phyloP scores from a whole-genome alignment of 2,888 invertebrate species.

The Endotricha flammealis region DNA sequence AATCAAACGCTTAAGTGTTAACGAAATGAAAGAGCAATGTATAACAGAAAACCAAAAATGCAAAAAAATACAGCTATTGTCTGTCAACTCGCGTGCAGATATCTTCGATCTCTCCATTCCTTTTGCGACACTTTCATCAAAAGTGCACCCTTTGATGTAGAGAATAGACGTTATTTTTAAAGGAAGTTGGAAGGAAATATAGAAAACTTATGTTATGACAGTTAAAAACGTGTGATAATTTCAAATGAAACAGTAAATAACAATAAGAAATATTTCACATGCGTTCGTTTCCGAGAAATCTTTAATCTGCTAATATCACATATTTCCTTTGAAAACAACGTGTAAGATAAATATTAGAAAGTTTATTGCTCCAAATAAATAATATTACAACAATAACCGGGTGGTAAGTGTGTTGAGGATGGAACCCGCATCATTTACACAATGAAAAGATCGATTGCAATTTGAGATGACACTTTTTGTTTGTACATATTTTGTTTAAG shows the following conservation, averaged over 20 bases:
- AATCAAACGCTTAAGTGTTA: constrained; percentile 6
- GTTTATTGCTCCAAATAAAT: too few species aligned
- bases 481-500: too few species aligned
- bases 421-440: too few species aligned
- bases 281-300: constrained; percentile 12
- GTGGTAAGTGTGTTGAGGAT: too few species aligned
- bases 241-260: constrained; percentile 1
- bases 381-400: too few species aligned
- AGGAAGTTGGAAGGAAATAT: constrained; percentile 5
- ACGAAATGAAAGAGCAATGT: constrained; percentile 23
- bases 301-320: constrained; percentile 9
- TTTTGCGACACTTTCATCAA: constrained; percentile 20
- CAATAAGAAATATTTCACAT: constrained; percentile 2
- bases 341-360: not conserved
- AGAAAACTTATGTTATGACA: not conserved
- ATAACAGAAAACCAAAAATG: constrained; percentile 14
- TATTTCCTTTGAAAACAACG: not conserved
- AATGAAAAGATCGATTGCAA: too few species aligned
- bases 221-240: not conserved
- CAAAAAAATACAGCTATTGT: constrained; percentile 17
- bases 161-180: constrained; percentile 22
- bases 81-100: constrained; percentile 45
- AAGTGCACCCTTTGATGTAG: constrained; percentile 21
- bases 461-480: too few species aligned
- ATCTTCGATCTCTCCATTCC: constrained; percentile 39